Base-by-base conservation (phyloP, 2,113 vertebrate genomes). In the Heliornis fulica region DNA sequence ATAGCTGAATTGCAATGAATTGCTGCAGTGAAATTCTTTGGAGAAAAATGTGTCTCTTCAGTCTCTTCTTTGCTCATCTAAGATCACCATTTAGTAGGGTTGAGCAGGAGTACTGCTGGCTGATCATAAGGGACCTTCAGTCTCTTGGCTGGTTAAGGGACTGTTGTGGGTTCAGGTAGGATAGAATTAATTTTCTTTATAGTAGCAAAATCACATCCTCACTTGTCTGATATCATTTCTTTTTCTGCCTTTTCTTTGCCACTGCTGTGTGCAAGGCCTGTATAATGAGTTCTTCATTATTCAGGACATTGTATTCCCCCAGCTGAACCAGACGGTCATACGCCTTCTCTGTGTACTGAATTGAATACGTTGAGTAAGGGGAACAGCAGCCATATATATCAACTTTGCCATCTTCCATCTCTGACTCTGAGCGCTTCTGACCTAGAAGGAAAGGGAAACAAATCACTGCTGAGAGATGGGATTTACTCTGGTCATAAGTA, bases 271-370 rank as follows among this genome's bases (percentile, higher is more conserved):
- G 56, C 70, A 98, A 85, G 51, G 97, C 98, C 20, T 61, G 70
- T 11, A 57, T 17, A 50, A 98, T 89, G 7, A 96, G 93, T 11
- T 96, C 75, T 12, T 56, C 15, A 0, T 98, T 98, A 60, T 98
- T 98, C 60, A 98, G 93, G 63, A 98, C 83, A 4, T 98, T 98
- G 95, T 98, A 98, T 50, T 97, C 96, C 15, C 78, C 94, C 91
- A 98, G 94, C 20, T 96, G 94, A 64, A 98, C 93, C 83, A 98
- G 94, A 29, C 63, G 32, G 69, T 98, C 96, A 11, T 79, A 98
- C 0, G 36, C 97, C 54, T 94, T 22, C 18, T 97, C 95, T 1
- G 96, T 63, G 59, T 98, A 98, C 7, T 97, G 98, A 71, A 98
- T 38, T 23, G 97, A 95, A 17, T 96, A 97, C 3, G 97, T 98